These are phyloP conservation scores for Copidosoma floridanum DNA, from an alignment of 1,140 invertebrate genomes.

Conservation along the genomic window DNA sequence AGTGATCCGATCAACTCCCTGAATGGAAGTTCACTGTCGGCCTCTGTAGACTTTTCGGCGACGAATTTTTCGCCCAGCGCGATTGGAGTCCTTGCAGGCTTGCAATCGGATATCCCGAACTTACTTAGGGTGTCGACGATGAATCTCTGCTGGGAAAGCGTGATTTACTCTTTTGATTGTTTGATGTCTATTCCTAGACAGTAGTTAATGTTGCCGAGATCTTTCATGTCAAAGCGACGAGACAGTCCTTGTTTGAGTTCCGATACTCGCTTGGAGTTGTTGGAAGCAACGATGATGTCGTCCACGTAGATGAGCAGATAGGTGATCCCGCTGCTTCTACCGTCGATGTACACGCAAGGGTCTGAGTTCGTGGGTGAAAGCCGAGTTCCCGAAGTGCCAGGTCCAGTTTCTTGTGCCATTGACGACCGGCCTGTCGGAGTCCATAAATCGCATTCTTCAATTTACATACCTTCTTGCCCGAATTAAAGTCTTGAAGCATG, in stretches of 20 bases:
- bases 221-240: not conserved
- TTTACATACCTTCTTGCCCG: not conserved
- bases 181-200: not conserved
- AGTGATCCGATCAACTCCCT: conserved; percentile 42
- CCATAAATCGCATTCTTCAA: conserved; percentile 35
- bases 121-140: conserved; percentile 25
- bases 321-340: too few species aligned
- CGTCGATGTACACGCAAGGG: conserved; percentile 10
- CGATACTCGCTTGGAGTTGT: not conserved
- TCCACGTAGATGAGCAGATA: not conserved
- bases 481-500: not conserved
- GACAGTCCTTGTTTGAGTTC: not conserved
- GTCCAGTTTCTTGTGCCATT: conserved; percentile 26
- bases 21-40: too few species aligned
- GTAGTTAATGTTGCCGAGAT: not conserved
- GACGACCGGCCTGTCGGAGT: conserved; percentile 36
- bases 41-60: too few species aligned
- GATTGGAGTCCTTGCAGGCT: conserved; percentile 26
- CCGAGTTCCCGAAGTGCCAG: not conserved
- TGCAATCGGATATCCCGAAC: conserved; percentile 30
- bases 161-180: too few species aligned
- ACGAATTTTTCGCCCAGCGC: not conserved
- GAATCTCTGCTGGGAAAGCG: too few species aligned
- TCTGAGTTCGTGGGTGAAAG: conserved; percentile 3
- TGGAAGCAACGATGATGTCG: not conserved